A percentile compares a stretch with the other conserved stretches of the same genome.
Conservation (phyloP, 2,888 invertebrate species). For the Catocala sponsa region DNA sequence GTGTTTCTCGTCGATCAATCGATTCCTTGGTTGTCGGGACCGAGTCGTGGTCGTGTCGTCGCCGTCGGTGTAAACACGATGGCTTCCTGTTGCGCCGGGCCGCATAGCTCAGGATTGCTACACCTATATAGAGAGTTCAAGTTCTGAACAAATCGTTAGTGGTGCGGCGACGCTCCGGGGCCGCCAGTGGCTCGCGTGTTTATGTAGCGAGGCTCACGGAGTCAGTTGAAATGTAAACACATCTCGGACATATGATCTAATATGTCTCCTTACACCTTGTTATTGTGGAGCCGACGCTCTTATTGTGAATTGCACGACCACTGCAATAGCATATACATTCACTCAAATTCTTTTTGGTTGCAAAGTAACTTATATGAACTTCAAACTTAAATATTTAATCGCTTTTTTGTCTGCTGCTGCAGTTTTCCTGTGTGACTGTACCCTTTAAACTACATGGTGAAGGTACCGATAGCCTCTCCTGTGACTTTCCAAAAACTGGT, state of each 20-base stretch:
- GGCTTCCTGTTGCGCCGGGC: constrained; percentile 61
- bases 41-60: constrained; percentile 47
- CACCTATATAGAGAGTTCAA: constrained; percentile 24
- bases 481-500: too few relatives aligned
- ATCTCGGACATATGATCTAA: constrained; percentile 14
- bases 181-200: constrained; percentile 14
- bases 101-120: constrained; percentile 35
- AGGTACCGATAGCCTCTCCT: too few relatives aligned
- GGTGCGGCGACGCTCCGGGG: constrained; percentile 28
- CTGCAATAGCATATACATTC: too few relatives aligned
- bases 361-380: too few relatives aligned
- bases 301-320: too few relatives aligned
- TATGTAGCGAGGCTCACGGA: constrained; percentile 11
- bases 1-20: constrained; percentile 28
- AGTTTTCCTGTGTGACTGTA: too few relatives aligned
- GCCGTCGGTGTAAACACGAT: constrained; percentile 57
- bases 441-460: too few relatives aligned
- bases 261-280: constrained; percentile 5
- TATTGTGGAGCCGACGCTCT: not conserved
- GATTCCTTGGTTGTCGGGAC: constrained; percentile 47
- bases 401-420: too few relatives aligned
- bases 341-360: too few relatives aligned
- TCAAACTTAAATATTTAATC: too few relatives aligned
- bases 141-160: constrained; percentile 46
- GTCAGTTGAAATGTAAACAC: constrained; percentile 21